These are phyloP conservation scores for Volucella bombylans DNA, from an alignment of 2,888 invertebrate species.

Conservation along the genomic window DNA sequence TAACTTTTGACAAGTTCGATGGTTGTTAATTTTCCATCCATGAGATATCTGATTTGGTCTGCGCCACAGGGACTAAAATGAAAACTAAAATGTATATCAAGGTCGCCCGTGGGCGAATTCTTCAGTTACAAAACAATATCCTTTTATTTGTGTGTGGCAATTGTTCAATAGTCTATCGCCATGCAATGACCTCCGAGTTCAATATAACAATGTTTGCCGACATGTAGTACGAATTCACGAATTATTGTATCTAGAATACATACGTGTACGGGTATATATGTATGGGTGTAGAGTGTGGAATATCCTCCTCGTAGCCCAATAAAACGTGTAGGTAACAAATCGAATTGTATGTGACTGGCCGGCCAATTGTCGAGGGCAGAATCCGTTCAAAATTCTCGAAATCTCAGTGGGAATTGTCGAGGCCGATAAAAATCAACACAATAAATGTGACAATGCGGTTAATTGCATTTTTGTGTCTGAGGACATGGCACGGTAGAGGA, in stretches of 20 bases:
- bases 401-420: slow-evolving; percentile 62
- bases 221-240: too few relatives aligned
- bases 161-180: slow-evolving; percentile 20
- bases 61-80: slow-evolving; percentile 55
- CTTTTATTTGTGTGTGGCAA: not conserved
- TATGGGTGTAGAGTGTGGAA: not conserved
- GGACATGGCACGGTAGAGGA: slow-evolving; percentile 28
- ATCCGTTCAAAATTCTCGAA: slow-evolving; percentile 44
- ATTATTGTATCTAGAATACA: too few relatives aligned
- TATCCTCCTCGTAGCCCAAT: not conserved
- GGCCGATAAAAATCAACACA: slow-evolving; percentile 71
- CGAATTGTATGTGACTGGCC: slow-evolving; percentile 16
- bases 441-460: slow-evolving; percentile 73
- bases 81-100: slow-evolving; percentile 64
- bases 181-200: slow-evolving; percentile 7
- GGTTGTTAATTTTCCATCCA: slow-evolving; percentile 63
- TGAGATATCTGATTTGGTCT: slow-evolving; percentile 53
- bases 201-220: slow-evolving; percentile 10
- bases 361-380: slow-evolving; percentile 53
- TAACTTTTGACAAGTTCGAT: slow-evolving; percentile 70
- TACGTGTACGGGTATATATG: too few relatives aligned
- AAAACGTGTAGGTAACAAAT: slow-evolving; percentile 16
- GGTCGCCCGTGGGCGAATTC: slow-evolving; percentile 57
- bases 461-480: slow-evolving; percentile 70
- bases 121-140: slow-evolving; percentile 2